These are phyloP conservation scores for Aselliscus stoliczkanus DNA, from an alignment of 2,797 vertebrate species.

Conservation along the genomic window DNA sequence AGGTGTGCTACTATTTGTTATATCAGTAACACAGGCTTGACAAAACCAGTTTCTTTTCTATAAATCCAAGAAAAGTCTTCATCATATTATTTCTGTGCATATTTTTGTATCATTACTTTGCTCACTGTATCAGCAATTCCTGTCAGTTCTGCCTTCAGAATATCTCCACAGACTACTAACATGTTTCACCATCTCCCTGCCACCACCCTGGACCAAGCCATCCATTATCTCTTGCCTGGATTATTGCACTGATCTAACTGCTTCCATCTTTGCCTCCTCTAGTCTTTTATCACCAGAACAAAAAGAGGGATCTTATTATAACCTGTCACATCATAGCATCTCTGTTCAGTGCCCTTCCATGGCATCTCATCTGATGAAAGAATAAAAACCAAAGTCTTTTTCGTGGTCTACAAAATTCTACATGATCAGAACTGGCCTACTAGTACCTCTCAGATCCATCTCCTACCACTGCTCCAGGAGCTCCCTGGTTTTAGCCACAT, in stretches of 20 bases:
- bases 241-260: neutral
- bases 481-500: neutral
- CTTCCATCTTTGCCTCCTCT: neutral
- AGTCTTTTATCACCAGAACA: neutral
- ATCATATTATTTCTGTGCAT: neutral
- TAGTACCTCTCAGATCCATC: neutral
- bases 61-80: slow-evolving; percentile 29
- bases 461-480: neutral
- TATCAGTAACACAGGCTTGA: neutral
- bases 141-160: neutral
- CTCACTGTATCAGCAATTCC: neutral
- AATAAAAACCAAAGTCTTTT: neutral
- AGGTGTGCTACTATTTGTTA: neutral
- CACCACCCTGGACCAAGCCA: neutral
- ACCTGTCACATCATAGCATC: neutral
- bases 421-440: neutral
- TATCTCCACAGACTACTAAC: neutral
- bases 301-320: neutral
- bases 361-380: neutral
- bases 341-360: neutral
- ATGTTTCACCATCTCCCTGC: neutral
- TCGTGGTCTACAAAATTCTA: neutral
- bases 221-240: neutral
- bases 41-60: slow-evolving; percentile 3
- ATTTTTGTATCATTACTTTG: neutral